Evolutionary conservation across 2,888 invertebrate genomes (phyloP).

Genomic region (Schizaphis graminum): DNA sequence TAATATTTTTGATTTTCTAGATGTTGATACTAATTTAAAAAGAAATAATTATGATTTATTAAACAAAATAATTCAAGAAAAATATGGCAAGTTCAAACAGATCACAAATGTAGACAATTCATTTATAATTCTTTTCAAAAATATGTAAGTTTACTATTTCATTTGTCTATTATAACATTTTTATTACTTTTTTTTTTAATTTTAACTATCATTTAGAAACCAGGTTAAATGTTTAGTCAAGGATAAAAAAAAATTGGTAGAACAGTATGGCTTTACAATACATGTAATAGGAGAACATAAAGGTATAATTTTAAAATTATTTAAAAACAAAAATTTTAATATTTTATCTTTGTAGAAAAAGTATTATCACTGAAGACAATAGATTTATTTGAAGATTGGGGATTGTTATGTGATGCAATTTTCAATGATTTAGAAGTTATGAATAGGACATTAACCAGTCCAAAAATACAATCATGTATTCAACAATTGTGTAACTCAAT

Average conservation of each 20-base stretch:
- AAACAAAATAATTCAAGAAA: neutral
- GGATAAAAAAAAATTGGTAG: neutral
- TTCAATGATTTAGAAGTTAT: neutral
- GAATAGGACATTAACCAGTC: neutral
- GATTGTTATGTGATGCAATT: neutral
- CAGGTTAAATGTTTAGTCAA: neutral
- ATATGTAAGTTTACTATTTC: conserved; percentile 7
- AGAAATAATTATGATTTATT: neutral
- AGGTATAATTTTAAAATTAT: neutral
- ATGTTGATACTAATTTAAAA: neutral
- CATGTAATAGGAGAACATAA: neutral
- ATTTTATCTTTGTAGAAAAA: conserved; percentile 27
- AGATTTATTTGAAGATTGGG: conserved; percentile 34
- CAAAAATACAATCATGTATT: neutral
- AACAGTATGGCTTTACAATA: conserved; percentile 7
- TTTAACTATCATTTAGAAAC: neutral
- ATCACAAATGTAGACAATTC: neutral
- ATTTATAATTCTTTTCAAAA: neutral
- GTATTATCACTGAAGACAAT: neutral
- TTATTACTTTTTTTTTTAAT: neutral
- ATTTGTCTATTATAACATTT: neutral
- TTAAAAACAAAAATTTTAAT: neutral
- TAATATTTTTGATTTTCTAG: conserved; percentile 7
- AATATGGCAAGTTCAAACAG: conserved; percentile 15
- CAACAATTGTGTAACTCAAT: conserved; percentile 8